Evolutionary conservation across 2,113 vertebrate genomes (phyloP).

Genomic region (Dryoscopus gambensis): DNA sequence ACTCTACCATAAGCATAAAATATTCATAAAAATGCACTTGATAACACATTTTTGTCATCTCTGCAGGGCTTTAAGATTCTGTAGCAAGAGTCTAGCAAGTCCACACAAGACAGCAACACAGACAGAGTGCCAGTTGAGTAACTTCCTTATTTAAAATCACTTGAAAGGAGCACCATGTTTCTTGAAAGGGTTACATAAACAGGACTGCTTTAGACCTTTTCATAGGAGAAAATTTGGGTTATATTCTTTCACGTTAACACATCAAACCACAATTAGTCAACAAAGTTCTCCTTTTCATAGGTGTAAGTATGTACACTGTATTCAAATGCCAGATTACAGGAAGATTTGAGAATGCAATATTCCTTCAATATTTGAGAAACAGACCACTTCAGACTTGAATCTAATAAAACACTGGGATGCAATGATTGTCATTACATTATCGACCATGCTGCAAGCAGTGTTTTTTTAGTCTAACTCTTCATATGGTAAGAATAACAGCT

Average conservation of each 20-base stretch:
- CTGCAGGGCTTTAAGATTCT: neutral
- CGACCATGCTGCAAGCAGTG: neutral
- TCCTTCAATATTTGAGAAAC: neutral
- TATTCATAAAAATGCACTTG: neutral
- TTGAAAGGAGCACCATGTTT: neutral
- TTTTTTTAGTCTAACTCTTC: neutral
- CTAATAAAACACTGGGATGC: neutral
- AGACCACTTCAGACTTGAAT: neutral
- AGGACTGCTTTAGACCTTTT: conserved; percentile 32
- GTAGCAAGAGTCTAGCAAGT: neutral
- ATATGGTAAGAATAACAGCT: neutral
- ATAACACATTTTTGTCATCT: neutral
- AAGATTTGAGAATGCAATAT: neutral
- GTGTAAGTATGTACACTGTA: neutral
- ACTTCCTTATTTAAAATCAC: conserved; percentile 16
- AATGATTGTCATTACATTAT: neutral
- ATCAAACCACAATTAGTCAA: neutral
- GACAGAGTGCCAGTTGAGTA: neutral
- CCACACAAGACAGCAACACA: neutral
- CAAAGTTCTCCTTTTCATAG: neutral
- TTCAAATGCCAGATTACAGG: neutral
- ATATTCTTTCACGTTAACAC: neutral
- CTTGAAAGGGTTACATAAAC: conserved; percentile 13
- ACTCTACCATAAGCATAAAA: neutral
- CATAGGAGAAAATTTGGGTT: conserved; percentile 24